A percentile compares a stretch with the other conserved stretches of the same genome.
Conservation (phyloP, 2,797 vertebrate species). For the Saxicola maurus region DNA sequence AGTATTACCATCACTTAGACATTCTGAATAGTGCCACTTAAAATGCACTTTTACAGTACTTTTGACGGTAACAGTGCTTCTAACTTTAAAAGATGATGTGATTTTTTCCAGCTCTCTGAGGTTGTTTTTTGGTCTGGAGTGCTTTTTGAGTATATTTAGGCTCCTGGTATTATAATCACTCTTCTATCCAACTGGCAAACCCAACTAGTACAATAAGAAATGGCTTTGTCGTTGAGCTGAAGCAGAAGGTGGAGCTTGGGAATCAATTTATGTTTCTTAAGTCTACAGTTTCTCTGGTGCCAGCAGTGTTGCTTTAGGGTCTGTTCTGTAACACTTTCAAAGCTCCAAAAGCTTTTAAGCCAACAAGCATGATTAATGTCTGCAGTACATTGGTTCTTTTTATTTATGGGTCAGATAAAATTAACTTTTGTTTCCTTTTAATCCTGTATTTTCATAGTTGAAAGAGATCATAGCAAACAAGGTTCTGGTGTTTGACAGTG, state of each 20-base stretch:
- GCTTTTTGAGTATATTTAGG: slow-evolving; percentile 49
- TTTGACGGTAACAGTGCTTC: not conserved
- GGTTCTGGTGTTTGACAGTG: slow-evolving; percentile 51
- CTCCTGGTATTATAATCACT: slow-evolving; percentile 53
- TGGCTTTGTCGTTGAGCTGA: slow-evolving; percentile 34
- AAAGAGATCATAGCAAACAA: slow-evolving; percentile 1
- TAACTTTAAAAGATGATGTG: slow-evolving; percentile 16
- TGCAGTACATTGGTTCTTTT: slow-evolving; percentile 89
- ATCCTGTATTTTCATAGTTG: slow-evolving; percentile 53
- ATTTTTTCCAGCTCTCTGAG: slow-evolving; percentile 78
- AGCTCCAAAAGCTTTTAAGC: slow-evolving; percentile 80
- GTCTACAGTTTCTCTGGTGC: slow-evolving; percentile 73
- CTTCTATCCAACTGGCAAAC: slow-evolving; percentile 45
- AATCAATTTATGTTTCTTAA: slow-evolving; percentile 61
- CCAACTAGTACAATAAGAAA: slow-evolving; percentile 30
- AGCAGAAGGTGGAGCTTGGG: slow-evolving; percentile 45
- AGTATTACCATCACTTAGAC: slow-evolving; percentile 4
- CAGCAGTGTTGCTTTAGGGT: slow-evolving; percentile 91
- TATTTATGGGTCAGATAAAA: slow-evolving; percentile 88
- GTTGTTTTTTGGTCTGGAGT: slow-evolving; percentile 66
- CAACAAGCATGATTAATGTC: slow-evolving; percentile 92
- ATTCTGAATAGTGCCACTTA: slow-evolving; percentile 13
- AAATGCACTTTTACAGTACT: not conserved
- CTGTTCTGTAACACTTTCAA: slow-evolving; percentile 85
- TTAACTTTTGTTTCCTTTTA: slow-evolving; percentile 95